Conservation (phyloP, 2,113 vertebrate genomes). For the Setophaga kirtlandii region DNA sequence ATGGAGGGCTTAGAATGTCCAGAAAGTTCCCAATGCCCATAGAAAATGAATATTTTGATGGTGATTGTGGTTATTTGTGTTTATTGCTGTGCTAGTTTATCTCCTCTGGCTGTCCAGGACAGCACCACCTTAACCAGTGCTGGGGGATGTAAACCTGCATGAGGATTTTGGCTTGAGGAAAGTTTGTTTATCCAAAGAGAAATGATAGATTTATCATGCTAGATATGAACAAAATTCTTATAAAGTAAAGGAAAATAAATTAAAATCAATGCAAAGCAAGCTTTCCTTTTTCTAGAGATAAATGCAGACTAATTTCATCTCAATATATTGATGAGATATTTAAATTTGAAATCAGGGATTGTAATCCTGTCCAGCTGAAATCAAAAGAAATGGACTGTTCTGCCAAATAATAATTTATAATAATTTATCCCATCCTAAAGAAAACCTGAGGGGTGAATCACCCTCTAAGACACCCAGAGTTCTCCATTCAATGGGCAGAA, state of each 20-base stretch:
- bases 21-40: not conserved
- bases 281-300: not conserved
- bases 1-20: not conserved
- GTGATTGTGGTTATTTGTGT: not conserved
- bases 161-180: not conserved
- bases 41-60: not conserved
- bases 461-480: not conserved
- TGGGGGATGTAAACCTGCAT: not conserved
- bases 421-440: not conserved
- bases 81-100: not conserved
- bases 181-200: not conserved
- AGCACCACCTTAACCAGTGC: not conserved
- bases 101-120: not conserved
- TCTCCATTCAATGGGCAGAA: not conserved
- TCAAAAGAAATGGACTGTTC: not conserved
- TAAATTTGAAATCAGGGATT: not conserved
- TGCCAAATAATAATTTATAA: not conserved
- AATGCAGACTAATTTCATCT: not conserved
- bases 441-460: not conserved
- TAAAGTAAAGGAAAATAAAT: not conserved
- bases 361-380: not conserved
- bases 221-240: not conserved
- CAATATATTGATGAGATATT: not conserved
- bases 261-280: not conserved
- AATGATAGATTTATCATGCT: not conserved